phyloP scores from a whole-genome alignment of 2,888 invertebrate species.

The Epistrophe eligans region DNA sequence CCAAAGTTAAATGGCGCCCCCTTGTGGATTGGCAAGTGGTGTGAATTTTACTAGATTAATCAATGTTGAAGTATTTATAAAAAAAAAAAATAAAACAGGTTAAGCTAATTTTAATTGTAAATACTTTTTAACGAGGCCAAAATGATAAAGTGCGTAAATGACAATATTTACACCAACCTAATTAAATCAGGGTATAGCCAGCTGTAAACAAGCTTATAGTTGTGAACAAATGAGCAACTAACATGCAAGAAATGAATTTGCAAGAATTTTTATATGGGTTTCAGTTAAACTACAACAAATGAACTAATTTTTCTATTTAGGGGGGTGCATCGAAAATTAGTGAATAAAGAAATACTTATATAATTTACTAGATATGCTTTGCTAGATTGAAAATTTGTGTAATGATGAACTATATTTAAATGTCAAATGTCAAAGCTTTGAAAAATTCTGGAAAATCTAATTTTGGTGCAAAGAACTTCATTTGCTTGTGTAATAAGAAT shows the following conservation, averaged over 20 bases:
- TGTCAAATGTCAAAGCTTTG: too few species aligned
- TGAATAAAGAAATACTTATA: not conserved
- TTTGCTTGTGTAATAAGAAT: too few species aligned
- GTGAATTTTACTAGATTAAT: slow-evolving; percentile 46
- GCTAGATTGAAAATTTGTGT: too few species aligned
- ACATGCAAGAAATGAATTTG: slow-evolving; percentile 18
- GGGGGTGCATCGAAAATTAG: not conserved
- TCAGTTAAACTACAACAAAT: not conserved
- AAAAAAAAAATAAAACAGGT: slow-evolving; percentile 5
- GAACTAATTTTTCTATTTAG: not conserved
- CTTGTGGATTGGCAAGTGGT: slow-evolving; percentile 16
- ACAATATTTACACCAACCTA: slow-evolving; percentile 48
- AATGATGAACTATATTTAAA: too few species aligned
- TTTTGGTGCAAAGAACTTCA: too few species aligned
- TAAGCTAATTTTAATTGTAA: slow-evolving; percentile 41
- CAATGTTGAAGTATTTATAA: slow-evolving; percentile 43
- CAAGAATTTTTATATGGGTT: not conserved
- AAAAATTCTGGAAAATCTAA: too few species aligned
- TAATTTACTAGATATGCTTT: too few species aligned
- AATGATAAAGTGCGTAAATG: slow-evolving; percentile 60
- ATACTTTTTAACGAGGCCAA: slow-evolving; percentile 58
- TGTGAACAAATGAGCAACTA: not conserved
- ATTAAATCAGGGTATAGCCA: not conserved
- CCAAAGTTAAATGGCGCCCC: slow-evolving; percentile 11
- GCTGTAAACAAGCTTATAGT: not conserved